Conservation (phyloP, 2,113 vertebrate species). For the Sorex araneus region DNA sequence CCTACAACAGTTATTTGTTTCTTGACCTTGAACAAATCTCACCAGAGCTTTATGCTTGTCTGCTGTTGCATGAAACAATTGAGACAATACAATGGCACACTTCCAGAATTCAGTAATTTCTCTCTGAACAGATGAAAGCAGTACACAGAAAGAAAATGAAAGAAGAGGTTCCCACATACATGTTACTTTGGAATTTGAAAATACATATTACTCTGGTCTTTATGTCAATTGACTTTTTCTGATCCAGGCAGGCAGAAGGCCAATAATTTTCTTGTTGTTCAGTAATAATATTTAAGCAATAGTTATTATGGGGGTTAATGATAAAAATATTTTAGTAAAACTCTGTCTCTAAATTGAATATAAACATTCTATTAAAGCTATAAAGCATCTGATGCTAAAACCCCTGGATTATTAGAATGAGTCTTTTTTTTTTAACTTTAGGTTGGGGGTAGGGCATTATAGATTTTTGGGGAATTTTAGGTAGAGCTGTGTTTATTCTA, state of each 20-base stretch:
- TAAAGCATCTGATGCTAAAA: too few relatives aligned
- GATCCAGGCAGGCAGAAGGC: background rate
- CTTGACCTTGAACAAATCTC: background rate
- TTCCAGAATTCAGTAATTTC: slow-evolving; percentile 8
- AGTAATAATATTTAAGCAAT: background rate
- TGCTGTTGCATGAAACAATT: slow-evolving; percentile 11
- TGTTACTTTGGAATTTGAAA: slow-evolving; percentile 47
- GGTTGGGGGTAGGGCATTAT: too few relatives aligned
- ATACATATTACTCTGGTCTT: background rate
- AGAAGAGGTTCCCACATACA: background rate
- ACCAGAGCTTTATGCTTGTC: background rate
- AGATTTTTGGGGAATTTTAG: background rate
- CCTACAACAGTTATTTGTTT: background rate
- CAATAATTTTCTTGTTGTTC: background rate
- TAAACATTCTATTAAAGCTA: background rate
- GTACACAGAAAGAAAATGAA: slow-evolving; percentile 1
- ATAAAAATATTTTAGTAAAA: slow-evolving; percentile 7
- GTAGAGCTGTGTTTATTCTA: background rate
- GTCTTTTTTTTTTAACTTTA: background rate
- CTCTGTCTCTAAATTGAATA: background rate
- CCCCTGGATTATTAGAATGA: background rate
- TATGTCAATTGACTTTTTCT: slow-evolving; percentile 15
- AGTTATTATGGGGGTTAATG: background rate
- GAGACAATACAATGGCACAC: background rate
- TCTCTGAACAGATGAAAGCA: background rate